These are phyloP conservation scores for Porites lutea DNA, from an alignment of 64 coral and sea anemone species.

Conservation along the genomic window DNA sequence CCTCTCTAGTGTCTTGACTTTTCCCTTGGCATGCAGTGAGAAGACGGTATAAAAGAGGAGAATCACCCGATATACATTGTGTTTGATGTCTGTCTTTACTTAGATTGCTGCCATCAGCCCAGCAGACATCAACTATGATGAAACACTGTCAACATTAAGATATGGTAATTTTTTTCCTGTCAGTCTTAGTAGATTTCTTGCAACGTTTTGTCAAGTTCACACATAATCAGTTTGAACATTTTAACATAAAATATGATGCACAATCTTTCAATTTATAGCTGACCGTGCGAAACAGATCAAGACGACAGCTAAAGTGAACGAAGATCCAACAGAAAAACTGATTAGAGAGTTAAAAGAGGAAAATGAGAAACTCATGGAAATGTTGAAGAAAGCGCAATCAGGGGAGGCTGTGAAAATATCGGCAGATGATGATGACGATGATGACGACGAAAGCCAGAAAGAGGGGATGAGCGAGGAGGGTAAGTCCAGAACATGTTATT, in stretches of 20 bases:
- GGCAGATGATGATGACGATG: conserved; percentile 84
- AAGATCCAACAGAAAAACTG: conserved; percentile 97
- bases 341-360: conserved; percentile 92
- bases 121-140: conserved; percentile 99
- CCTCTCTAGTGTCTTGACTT: no score
- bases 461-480: conserved; percentile 84
- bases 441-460: conserved; percentile 70
- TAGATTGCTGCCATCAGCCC: conserved; percentile 99
- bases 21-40: no score
- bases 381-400: conserved; percentile 84
- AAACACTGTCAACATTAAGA: conserved; percentile 95
- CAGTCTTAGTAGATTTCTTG: neutral
- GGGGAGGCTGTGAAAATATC: conserved; percentile 74
- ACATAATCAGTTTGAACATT: neutral
- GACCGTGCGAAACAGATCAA: conserved; percentile 99
- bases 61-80: neutral
- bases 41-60: no score
- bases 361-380: conserved; percentile 92
- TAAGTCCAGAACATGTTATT: neutral
- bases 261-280: conserved; percentile 44
- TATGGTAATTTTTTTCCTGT: conserved; percentile 72
- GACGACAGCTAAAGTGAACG: conserved; percentile 89
- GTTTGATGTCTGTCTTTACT: neutral
- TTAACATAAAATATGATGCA: no score
- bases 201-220: neutral